Evolutionary conservation across 2,113 vertebrate species (phyloP), one percentile per base, ranked within the genome.

Genomic region (Amblyopsis rosae): DNA sequence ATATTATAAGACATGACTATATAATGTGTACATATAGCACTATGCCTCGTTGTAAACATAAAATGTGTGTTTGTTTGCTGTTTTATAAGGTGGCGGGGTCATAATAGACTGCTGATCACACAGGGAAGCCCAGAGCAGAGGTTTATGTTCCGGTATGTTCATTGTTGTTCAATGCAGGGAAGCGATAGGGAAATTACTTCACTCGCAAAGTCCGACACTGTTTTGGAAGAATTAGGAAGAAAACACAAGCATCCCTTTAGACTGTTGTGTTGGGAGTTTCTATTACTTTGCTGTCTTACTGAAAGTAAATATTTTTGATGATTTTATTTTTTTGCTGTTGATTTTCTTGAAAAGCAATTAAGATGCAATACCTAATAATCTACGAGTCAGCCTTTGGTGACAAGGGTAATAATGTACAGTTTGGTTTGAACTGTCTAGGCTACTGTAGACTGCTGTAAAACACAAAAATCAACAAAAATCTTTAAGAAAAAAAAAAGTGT

Each of bases 11-110:
- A 89, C 90, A 91, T 85, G 82, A 82, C 87, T 85, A 88, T 91
- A 87, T 91, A 89, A 76, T 80, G 87, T 89, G 84, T 93, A 90
- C 93, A 92, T 70, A 92, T 93, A 92, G 91, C 89, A 92, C 92
- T 90, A 89, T 91, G 91, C 90, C 85, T 92, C 87, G 83, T 82
- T 89, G 88, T 92, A 88, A 92, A 90, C 89, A 88, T 88, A 81
- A 90, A 82, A 80, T 81, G 87, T 86, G 83, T 86, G 86, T 73
- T 86, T 82, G 87, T 86, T 82, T 86, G 86, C 70, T 86, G 81
- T 85, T 69, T 75, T 67, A 70, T 59, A 65, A 62, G 83, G 82
- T 79, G 87, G 70, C 60, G 71, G 81, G 81, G 83, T 88, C 77
- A 77, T 50, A 74, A 70, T 66, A 45, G 75, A 73, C 73, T 68